Conservation (phyloP, 2,888 invertebrate species). For the Nysson spinosus region DNA sequence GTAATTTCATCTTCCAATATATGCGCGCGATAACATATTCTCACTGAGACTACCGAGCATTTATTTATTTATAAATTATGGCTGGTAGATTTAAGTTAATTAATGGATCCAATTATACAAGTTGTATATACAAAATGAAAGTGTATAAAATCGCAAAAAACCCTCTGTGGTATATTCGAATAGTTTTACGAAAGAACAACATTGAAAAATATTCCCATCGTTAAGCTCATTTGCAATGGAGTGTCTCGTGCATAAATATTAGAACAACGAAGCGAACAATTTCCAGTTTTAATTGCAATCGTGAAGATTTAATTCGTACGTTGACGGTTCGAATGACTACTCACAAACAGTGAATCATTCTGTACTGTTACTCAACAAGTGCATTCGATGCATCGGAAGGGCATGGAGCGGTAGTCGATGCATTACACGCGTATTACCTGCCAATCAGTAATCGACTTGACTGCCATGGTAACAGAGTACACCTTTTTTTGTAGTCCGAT, state of each 20-base stretch:
- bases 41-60: too few relatives aligned
- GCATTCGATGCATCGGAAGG: conserved; percentile 38
- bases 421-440: conserved; percentile 60
- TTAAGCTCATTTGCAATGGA: too few relatives aligned
- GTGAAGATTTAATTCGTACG: conserved; percentile 27
- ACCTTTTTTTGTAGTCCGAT: conserved; percentile 36
- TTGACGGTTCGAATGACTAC: conserved; percentile 29
- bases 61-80: too few relatives aligned
- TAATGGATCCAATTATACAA: too few relatives aligned
- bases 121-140: too few relatives aligned
- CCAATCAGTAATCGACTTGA: conserved; percentile 62
- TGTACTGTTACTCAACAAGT: conserved; percentile 49
- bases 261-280: conserved; percentile 3
- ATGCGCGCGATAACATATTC: too few relatives aligned
- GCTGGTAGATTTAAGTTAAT: too few relatives aligned
- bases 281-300: conserved; percentile 15
- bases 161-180: too few relatives aligned
- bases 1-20: too few relatives aligned
- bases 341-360: conserved; percentile 33
- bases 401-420: conserved; percentile 42
- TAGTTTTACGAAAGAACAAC: too few relatives aligned
- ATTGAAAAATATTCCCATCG: too few relatives aligned
- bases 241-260: not conserved
- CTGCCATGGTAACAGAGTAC: conserved; percentile 58
- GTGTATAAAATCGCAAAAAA: too few relatives aligned